Base-by-base conservation (phyloP, 2,888 invertebrate genomes). In the Elegia similella region DNA sequence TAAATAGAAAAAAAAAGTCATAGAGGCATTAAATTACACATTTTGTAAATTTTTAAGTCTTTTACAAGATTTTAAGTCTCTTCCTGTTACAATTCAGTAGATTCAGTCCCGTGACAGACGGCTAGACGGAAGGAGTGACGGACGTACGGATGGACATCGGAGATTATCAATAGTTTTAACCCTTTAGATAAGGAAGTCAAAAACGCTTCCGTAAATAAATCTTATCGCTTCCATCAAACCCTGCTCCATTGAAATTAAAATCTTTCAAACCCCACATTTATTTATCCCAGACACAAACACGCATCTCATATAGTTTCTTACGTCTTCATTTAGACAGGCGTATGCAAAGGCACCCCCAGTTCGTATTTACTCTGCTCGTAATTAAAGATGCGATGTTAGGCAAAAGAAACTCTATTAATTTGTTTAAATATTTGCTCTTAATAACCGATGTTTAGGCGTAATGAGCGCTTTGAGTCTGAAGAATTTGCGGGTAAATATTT, bases 391-490 rank as follows among this genome's bases (percentile, higher is more conserved):
- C 81, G 80, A 71, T 72, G 69, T 65, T 65, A 67, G 69, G 87
- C 88, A 88, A 90, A 90, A 89, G 88, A 89, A 90, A 82, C 79
- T 78, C 75, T 87, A 89, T 86, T 88, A 84, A 89, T 88, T 86
- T 85, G 82, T 71, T 65, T 72, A 78, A 89, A 91, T 88, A 88
- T 91, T 91, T 86, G 78, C 78, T 77, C 84, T 82, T 86, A 83
- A 86, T 90, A 88, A 86, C 82, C 78, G 76, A 75, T 74, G 73
- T 75, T 73, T 62, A 70, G 67, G 71, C 73, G 78, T 78, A 81
- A 78, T 73, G 65, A 59, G 70, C 62, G 56, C 68, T 79, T 78
- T 76, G 78, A 71, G 56, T 38, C 42, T 56, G 15, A 55, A 48
- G 42, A 47, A 29, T 47, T 42, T 55, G 2, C 34, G 34, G 29